Evolutionary conservation across 35 echinoderm and acorn worm species (phyloP).

Genomic region (Stichopus chloronotus): DNA sequence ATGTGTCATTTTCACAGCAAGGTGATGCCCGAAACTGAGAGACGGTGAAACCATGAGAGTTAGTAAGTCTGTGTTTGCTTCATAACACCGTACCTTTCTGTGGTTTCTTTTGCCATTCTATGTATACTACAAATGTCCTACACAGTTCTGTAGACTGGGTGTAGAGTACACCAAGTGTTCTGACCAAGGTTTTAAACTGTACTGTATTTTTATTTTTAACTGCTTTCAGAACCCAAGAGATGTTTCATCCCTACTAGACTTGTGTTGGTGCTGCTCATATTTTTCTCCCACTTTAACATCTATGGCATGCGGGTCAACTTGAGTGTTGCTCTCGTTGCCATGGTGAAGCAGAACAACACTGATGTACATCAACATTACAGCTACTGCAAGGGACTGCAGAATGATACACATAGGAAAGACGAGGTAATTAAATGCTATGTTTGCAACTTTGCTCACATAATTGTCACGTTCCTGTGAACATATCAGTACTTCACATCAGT

Average conservation of each 20-base stretch:
- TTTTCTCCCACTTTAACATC: neutral
- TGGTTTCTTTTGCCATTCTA: too few species aligned
- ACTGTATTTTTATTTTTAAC: neutral
- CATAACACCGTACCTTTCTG: too few species aligned
- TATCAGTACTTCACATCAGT: neutral
- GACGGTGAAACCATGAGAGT: too few species aligned
- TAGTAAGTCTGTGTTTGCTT: too few species aligned
- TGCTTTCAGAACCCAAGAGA: neutral
- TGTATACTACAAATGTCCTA: too few species aligned
- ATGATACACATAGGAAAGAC: conserved; percentile 11
- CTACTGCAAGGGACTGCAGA: conserved; percentile 34
- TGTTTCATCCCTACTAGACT: conserved; percentile 25
- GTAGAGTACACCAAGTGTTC: too few species aligned
- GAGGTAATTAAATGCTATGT: neutral
- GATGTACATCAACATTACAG: conserved; percentile 15
- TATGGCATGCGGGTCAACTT: conserved; percentile 50
- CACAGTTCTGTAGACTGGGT: too few species aligned
- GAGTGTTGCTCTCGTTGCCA: conserved; percentile 36
- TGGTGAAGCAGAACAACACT: conserved; percentile 29
- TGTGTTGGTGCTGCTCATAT: neutral
- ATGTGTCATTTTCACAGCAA: too few species aligned
- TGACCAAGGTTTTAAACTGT: too few species aligned
- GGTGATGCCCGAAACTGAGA: too few species aligned
- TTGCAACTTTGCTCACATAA: neutral
- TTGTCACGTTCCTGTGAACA: too few species aligned